These are phyloP conservation scores for Busseola fusca DNA, from an alignment of 2,888 invertebrate genomes.

Conservation along the genomic window DNA sequence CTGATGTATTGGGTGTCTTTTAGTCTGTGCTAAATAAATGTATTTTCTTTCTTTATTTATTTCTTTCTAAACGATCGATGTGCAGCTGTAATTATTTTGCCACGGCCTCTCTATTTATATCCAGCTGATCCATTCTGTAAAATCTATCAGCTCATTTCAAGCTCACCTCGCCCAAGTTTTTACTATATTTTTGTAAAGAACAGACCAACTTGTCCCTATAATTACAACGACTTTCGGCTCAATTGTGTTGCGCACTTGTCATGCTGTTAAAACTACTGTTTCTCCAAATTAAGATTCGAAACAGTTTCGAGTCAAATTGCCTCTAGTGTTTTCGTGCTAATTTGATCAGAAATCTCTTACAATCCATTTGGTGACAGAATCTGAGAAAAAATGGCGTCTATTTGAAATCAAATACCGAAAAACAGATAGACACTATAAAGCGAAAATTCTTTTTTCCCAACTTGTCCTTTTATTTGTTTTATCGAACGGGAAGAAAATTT, in stretches of 20 bases:
- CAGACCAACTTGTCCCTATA: background rate
- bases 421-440: slow-evolving; percentile 54
- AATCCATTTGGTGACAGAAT: slow-evolving; percentile 34
- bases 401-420: slow-evolving; percentile 49
- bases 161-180: background rate
- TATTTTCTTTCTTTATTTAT: too few species aligned
- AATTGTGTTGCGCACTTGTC: background rate
- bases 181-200: background rate
- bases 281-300: slow-evolving; percentile 15
- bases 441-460: slow-evolving; percentile 55
- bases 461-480: slow-evolving; percentile 63
- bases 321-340: slow-evolving; percentile 16
- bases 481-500: slow-evolving; percentile 52
- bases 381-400: slow-evolving; percentile 46
- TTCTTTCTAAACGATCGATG: too few species aligned
- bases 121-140: background rate
- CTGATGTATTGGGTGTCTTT: too few species aligned
- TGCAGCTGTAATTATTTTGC: too few species aligned
- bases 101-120: too few species aligned
- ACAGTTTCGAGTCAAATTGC: background rate
- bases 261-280: background rate
- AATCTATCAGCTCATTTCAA: background rate
- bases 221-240: background rate
- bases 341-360: slow-evolving; percentile 40
- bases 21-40: too few species aligned